Conservation (phyloP, 1,140 invertebrate genomes). For the Dreissena rostriformis region DNA sequence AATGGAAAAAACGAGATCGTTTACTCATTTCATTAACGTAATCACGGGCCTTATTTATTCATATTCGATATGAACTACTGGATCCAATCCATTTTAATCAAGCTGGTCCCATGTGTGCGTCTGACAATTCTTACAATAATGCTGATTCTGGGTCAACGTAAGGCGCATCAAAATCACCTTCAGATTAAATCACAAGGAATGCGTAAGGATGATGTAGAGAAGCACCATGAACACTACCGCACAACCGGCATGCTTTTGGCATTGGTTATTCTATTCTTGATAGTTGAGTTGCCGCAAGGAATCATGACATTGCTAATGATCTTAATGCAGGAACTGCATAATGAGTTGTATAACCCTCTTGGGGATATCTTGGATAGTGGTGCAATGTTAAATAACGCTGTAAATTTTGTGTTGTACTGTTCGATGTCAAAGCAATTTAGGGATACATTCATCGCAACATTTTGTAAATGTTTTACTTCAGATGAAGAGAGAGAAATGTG, state of each 20-base stretch:
- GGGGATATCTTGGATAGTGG: slow-evolving; percentile 95
- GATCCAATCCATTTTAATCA: slow-evolving; percentile 77
- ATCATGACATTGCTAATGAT: slow-evolving; percentile 76
- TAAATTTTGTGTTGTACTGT: slow-evolving; percentile 96
- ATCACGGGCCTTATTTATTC: slow-evolving; percentile 29
- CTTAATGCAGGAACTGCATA: slow-evolving; percentile 64
- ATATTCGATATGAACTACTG: slow-evolving; percentile 75
- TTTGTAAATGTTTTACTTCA: slow-evolving; percentile 35
- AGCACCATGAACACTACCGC: slow-evolving; percentile 86
- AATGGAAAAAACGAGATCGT: slow-evolving; percentile 28
- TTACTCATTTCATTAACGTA: slow-evolving; percentile 36
- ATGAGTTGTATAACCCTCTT: slow-evolving; percentile 83
- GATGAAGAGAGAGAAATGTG: neutral
- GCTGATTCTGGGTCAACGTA: slow-evolving; percentile 81
- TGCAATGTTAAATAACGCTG: slow-evolving; percentile 93
- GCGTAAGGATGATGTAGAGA: slow-evolving; percentile 75
- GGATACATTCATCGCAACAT: slow-evolving; percentile 51
- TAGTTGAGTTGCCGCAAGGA: slow-evolving; percentile 91
- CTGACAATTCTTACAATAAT: slow-evolving; percentile 81
- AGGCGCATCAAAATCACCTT: slow-evolving; percentile 79
- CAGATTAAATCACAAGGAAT: slow-evolving; percentile 75
- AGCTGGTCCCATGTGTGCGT: slow-evolving; percentile 82
- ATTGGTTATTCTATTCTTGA: slow-evolving; percentile 91
- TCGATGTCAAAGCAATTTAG: slow-evolving; percentile 85
- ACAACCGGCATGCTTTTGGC: slow-evolving; percentile 96